Evolutionary conservation across 2,888 invertebrate genomes (phyloP), one percentile per base, ranked within the genome.

Genomic region (Exocentrus adspersus): DNA sequence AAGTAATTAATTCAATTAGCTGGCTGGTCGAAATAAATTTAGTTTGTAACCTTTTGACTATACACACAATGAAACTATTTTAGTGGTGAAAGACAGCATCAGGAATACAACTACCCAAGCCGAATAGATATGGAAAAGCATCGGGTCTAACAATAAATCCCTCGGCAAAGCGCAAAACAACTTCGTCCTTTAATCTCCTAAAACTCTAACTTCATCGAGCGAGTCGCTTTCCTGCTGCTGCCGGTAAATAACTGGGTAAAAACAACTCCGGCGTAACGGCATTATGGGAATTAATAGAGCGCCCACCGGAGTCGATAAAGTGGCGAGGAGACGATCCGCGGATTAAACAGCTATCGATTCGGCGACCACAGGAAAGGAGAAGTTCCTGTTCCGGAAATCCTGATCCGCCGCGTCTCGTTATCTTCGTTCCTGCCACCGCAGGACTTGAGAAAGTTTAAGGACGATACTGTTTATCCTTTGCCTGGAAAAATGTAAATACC

Each of bases 311-410:
- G 10, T n/a, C 28, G 30, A 51, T 32, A 32, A 32, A 51, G 51
- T 17, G 32, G 20, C 32, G 32, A 51, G 51, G 17, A 51, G 51
- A 32, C 16, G 16, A 41, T 52, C 53, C 53, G 17, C 24, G 24
- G 54, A 54, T 54, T 54, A 54, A 54, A 43, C 43, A 43, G 42
- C n/a, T 54, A 57, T 57, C 20, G 56, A 46, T 45, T 46, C 16
- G 30, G 56, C 24, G 56, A 46, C 46, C 30, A 46, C 32, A 42
- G 54, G 54, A 54, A 54, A 52, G 12, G 54, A 21, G 43, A 54
- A 43, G 43, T 46, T 57, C 12, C 56, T 14, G 46, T 24, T 16
- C 19, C 45, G 56, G 56, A 57, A 32, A 14, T 57, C 56, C 56
- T 46, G 56, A 45, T 46, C 56, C 17, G 46, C 20, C 46, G 42